Evolutionary conservation across 37 sponge, comb jelly and placozoan genomes (phyloP).

Genomic region (Cliona cf. orientalis): DNA sequence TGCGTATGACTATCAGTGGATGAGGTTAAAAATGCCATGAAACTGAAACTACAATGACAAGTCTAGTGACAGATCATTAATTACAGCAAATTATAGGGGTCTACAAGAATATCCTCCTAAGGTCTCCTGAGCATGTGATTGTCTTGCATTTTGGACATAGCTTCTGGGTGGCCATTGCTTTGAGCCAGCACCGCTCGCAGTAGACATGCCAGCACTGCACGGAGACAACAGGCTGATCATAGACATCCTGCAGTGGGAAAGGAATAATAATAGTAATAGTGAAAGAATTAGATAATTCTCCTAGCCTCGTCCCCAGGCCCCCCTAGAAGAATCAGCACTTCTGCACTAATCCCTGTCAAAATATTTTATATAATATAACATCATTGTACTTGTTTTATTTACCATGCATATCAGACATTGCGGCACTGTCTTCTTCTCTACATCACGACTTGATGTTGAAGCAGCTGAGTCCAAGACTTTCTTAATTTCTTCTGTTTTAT

Average conservation of each 20-base stretch:
- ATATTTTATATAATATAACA: too few relatives aligned
- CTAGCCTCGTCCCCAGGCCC: not conserved
- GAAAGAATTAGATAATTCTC: not conserved
- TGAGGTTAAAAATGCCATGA: too few relatives aligned
- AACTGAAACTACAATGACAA: too few relatives aligned
- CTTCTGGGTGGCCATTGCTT: constrained; percentile 56
- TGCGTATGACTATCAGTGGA: too few relatives aligned
- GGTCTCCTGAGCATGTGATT: constrained; percentile 51
- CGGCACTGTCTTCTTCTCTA: not conserved
- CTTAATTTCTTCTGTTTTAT: not conserved
- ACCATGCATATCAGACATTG: constrained; percentile 49
- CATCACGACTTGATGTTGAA: too few relatives aligned
- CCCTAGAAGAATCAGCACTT: not conserved
- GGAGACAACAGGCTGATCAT: constrained; percentile 52
- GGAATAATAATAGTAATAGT: not conserved
- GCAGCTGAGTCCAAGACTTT: not conserved
- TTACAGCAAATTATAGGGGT: too few relatives aligned
- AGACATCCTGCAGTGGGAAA: constrained; percentile 36
- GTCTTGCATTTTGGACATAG: constrained; percentile 74
- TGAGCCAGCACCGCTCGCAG: constrained; percentile 80
- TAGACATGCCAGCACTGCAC: constrained; percentile 81
- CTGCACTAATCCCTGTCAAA: not conserved
- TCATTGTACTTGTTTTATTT: too few relatives aligned
- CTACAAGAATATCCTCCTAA: constrained; percentile 58
- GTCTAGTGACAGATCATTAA: too few relatives aligned